Conservation (phyloP, 2,113 vertebrate species). For the Lepisosteus oculatus region DNA sequence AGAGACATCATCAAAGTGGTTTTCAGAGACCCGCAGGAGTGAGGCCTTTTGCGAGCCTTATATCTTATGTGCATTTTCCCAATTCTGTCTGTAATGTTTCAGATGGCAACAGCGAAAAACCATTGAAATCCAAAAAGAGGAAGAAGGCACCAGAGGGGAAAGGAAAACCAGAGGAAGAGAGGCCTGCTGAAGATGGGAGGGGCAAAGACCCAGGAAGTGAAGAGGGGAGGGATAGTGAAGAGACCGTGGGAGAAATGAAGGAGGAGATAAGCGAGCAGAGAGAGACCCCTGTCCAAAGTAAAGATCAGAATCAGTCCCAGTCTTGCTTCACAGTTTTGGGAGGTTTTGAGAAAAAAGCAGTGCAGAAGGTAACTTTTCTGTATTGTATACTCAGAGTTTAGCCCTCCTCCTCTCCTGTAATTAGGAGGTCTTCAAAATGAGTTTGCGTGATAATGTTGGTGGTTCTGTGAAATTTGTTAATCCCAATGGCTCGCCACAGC, state of each 20-base stretch:
- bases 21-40: no score
- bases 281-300: slow-evolving; percentile 11
- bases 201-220: slow-evolving; percentile 2
- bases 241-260: neutral
- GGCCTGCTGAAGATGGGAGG: neutral
- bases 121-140: neutral
- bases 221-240: neutral
- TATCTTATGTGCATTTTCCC: no score
- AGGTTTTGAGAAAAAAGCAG: slow-evolving; percentile 58
- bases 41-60: no score
- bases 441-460: no score
- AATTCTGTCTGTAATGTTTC: neutral
- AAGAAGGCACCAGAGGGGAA: neutral
- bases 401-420: no score
- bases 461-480: no score
- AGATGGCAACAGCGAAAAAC: neutral
- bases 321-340: slow-evolving; percentile 65
- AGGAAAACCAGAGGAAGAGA: neutral
- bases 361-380: slow-evolving; percentile 59
- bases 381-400: no score
- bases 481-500: no score
- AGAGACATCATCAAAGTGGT: no score
- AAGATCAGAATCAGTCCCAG: slow-evolving; percentile 17
- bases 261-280: slow-evolving; percentile 13
- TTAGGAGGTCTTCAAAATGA: no score